Conservation (phyloP, 2,113 vertebrate genomes). For the Myxocyprinus asiaticus region DNA sequence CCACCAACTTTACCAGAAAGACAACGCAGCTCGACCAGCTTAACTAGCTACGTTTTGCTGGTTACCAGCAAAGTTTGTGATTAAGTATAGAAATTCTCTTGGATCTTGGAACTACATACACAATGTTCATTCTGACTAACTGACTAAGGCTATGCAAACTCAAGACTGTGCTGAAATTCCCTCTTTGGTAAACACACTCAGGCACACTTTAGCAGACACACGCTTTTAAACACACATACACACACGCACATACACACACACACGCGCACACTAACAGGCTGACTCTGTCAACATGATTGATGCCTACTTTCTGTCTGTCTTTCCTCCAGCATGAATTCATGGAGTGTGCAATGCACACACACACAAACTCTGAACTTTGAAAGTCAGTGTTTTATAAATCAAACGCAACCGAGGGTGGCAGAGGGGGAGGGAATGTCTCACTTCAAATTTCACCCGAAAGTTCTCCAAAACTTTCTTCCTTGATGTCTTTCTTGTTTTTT, state of each 20-base stretch:
- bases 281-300: conserved; percentile 46
- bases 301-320: conserved; percentile 42
- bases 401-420: not conserved
- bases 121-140: no score
- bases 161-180: not conserved
- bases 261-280: conserved; percentile 29
- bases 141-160: no score
- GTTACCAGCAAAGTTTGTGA: no score
- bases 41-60: no score
- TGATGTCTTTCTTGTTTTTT: not conserved
- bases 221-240: not conserved
- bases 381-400: conserved; percentile 45
- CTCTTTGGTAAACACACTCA: conserved; percentile 18
- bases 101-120: no score
- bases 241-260: conserved; percentile 20
- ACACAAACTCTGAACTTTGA: conserved; percentile 7
- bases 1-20: no score
- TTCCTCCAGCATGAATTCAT: conserved; percentile 45
- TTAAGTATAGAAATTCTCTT: no score
- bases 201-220: no score
- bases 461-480: conserved; percentile 27
- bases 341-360: conserved; percentile 18
- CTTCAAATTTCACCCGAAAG: conserved; percentile 20
- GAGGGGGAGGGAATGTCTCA: not conserved
- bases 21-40: no score